Conservation (phyloP, 2,888 invertebrate genomes). For the Hyposoter didymator region DNA sequence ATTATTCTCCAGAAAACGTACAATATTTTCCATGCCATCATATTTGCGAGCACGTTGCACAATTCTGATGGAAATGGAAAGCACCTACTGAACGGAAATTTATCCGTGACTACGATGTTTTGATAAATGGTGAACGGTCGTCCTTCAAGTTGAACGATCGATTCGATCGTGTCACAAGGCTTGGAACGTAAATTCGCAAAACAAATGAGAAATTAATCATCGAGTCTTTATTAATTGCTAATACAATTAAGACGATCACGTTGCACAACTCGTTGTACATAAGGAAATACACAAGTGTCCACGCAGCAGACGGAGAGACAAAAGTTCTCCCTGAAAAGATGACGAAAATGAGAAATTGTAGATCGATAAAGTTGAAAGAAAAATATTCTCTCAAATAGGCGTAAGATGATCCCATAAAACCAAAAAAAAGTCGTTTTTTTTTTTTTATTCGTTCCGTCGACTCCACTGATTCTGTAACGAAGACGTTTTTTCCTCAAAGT, state of each 20-base stretch:
- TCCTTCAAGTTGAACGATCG: neutral
- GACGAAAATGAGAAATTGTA: neutral
- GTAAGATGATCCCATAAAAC: slow-evolving; percentile 4
- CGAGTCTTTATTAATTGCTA: neutral
- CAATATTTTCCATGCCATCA: neutral
- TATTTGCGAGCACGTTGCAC: neutral
- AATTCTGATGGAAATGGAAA: neutral
- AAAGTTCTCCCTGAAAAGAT: slow-evolving; percentile 47
- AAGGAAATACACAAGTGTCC: slow-evolving; percentile 54
- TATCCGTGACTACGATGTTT: slow-evolving; percentile 3
- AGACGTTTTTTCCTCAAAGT: neutral
- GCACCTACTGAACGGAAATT: neutral
- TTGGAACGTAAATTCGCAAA: neutral
- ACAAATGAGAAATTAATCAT: neutral
- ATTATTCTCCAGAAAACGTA: slow-evolving; percentile 42
- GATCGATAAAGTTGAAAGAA: neutral
- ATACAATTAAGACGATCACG: neutral
- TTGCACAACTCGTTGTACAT: slow-evolving; percentile 9
- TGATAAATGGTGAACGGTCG: neutral
- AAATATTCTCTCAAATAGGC: neutral
- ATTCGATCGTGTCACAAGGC: neutral
- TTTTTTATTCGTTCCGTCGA: neutral
- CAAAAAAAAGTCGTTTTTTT: neutral
- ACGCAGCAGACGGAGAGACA: slow-evolving; percentile 61
- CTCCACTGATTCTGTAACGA: too few species aligned